Base-by-base conservation (phyloP, 2,888 invertebrate species). In the Allolobophora icterica region DNA sequence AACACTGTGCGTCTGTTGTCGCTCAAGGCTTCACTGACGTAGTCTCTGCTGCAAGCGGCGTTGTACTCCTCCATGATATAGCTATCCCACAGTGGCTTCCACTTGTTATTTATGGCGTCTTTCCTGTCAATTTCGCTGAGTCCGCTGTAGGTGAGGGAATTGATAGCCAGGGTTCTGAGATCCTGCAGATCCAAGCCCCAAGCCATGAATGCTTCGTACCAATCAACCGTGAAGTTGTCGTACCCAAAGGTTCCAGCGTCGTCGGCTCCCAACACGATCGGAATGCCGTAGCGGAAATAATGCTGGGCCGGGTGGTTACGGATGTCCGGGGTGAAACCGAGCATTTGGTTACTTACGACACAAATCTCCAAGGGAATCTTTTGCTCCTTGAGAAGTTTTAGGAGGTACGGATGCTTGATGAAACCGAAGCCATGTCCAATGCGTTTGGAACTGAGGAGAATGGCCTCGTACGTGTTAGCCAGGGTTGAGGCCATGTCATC, bases 171-270 rank as follows among this genome's bases (percentile, higher is more conserved):
- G 89, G 91, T 90, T 91, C 93, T 93, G 89, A 93, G 91, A 84
- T 93, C 93, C 38, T 71, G 91, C 38, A 93, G 92, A 83, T 92
- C 92, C 71, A 93, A 84, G 42, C 93, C 93, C 93, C 93, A 93
- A 17, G 91, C 92, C 92, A 93, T 92, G 91, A 91, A 93, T 19
- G 92, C 93, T 38, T 92, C 91, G 91, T 93, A 93, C 93, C 92
- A 93, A 84, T 93, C 93, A 11, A 93, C 91, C 17, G 93, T 93
- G 89, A 93, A 92, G 90, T 93, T 92, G 90, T 93, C 93, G 90
- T 92, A 93, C 33, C 93, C 93, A 90, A 93, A 93, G 84, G 91
- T 93, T 30, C 93, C 93, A 17, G 93, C 93, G 91, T 93, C 93
- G 89, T 93, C 93, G 19, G 93, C 71, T 42, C 92, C 92, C 33